Conservation (phyloP, 1,140 invertebrate genomes). For the Drosophila pallidifrons region DNA sequence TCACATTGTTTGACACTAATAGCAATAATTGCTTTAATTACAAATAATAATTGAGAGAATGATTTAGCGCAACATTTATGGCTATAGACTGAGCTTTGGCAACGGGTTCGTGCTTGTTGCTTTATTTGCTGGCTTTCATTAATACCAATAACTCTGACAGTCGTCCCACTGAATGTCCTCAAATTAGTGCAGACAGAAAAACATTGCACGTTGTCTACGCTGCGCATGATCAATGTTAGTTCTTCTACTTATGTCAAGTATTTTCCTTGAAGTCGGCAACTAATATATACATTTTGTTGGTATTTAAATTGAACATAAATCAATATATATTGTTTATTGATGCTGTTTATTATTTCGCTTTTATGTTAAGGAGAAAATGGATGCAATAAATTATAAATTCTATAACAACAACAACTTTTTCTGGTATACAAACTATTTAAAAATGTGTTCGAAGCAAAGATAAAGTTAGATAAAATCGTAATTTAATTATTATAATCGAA, state of each 20-base stretch:
- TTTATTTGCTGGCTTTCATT: conserved; percentile 1
- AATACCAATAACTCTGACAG: neutral
- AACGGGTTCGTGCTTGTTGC: neutral
- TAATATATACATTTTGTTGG: neutral
- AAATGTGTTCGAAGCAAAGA: no score
- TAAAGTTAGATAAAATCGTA: no score
- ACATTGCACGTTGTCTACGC: neutral
- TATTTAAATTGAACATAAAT: no score
- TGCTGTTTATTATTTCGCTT: no score
- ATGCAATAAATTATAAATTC: no score
- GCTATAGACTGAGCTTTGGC: neutral
- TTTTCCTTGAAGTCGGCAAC: neutral
- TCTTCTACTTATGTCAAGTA: neutral
- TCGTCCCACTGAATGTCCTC: neutral
- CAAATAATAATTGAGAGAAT: conserved; percentile 1
- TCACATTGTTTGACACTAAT: neutral
- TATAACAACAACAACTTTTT: no score
- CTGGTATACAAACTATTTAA: no score
- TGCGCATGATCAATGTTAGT: neutral
- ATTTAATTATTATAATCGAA: no score
- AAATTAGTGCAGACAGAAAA: neutral
- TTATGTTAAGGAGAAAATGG: no score
- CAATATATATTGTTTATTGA: no score
- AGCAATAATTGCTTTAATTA: neutral
- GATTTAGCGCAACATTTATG: neutral